Percentiles rank a stretch among this genome's conserved stretches.
phyloP scores from a whole-genome alignment of 1,140 invertebrate species.

The Zaprionus capensis region DNA sequence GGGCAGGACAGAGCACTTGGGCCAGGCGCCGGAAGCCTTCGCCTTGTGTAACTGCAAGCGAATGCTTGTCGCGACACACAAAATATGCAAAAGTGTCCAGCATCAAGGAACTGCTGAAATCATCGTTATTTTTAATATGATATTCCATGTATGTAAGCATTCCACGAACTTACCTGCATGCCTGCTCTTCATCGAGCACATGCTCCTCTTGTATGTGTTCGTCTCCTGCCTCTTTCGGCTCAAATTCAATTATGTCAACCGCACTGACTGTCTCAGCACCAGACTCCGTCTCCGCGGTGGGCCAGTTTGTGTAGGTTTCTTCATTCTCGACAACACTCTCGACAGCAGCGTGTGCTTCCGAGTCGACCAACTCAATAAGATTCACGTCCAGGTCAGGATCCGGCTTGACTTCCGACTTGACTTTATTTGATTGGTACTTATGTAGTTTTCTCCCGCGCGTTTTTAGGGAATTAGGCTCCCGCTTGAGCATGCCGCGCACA shows the following conservation, averaged over 20 bases:
- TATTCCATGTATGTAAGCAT: neutral
- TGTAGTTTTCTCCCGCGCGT: conserved; percentile 8
- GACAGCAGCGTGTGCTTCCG: conserved; percentile 19
- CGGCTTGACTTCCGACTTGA: conserved; percentile 8
- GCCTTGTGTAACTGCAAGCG: conserved; percentile 23
- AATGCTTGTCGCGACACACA: conserved; percentile 49
- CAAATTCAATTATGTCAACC: conserved; percentile 54
- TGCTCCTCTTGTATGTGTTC: conserved; percentile 20
- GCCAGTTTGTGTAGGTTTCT: conserved; percentile 43
- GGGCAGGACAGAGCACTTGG: conserved; percentile 26
- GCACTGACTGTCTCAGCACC: conserved; percentile 36
- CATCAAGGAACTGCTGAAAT: conserved; percentile 16
- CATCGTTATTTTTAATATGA: neutral
- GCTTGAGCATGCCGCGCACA: conserved; percentile 51
- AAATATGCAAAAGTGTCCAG: conserved; percentile 46
- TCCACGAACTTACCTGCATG: neutral
- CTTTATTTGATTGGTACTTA: conserved; percentile 27
- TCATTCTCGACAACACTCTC: conserved; percentile 35
- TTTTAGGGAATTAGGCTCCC: conserved; percentile 12
- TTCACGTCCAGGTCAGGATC: conserved; percentile 29
- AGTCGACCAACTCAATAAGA: conserved; percentile 37
- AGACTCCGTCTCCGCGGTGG: conserved; percentile 26
- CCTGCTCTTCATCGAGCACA: conserved; percentile 7
- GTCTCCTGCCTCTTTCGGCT: conserved; percentile 36
- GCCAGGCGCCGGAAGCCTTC: conserved; percentile 44